Percentiles rank a stretch among this genome's conserved stretches.
Evolutionary conservation across 2,113 vertebrate genomes (phyloP).

Genomic region (Zapornia atra): DNA sequence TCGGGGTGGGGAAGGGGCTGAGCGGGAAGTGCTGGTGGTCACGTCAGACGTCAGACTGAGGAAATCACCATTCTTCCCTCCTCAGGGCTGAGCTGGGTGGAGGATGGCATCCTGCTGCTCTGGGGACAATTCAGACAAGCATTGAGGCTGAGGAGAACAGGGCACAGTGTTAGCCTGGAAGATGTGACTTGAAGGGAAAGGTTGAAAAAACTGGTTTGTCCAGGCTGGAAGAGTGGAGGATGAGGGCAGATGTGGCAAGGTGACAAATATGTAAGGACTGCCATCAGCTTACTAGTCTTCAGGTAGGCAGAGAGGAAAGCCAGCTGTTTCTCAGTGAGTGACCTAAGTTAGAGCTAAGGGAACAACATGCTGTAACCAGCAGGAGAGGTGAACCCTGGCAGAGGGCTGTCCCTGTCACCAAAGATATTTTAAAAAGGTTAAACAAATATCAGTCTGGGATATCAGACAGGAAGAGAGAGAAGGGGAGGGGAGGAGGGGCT

Average conservation of each 20-base stretch:
- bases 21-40: neutral
- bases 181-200: neutral
- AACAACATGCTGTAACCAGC: neutral
- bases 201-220: neutral
- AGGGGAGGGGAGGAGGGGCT: neutral
- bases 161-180: neutral
- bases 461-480: slow-evolving; percentile 16
- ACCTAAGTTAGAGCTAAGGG: neutral
- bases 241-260: neutral
- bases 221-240: neutral
- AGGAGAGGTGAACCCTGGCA: neutral
- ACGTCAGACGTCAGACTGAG: neutral
- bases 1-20: neutral
- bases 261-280: neutral
- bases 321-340: neutral
- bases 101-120: fast-evolving
- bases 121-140: neutral
- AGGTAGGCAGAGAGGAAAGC: neutral
- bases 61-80: neutral
- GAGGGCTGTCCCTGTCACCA: neutral
- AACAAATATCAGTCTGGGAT: neutral
- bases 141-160: neutral
- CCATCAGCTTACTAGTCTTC: neutral
- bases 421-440: slow-evolving; percentile 40
- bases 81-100: neutral